Base-by-base conservation (phyloP, 2,888 invertebrate species). In the Byasa hedistus region DNA sequence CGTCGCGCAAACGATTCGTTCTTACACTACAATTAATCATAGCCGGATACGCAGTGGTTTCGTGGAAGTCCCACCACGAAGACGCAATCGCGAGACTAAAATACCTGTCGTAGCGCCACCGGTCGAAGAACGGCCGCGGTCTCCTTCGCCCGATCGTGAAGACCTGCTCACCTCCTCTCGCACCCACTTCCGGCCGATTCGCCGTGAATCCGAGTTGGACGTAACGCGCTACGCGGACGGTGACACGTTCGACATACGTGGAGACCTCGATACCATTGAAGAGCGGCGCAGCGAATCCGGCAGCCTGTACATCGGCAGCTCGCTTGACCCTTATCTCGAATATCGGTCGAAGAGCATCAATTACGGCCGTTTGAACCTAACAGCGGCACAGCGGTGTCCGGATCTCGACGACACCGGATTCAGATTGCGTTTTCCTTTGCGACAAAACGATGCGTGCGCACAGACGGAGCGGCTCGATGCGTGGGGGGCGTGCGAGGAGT, bases 141-240 rank as follows among this genome's bases (percentile, higher is more conserved):
- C 60, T 21, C 75, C 73, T 71, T 92, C 59, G 22, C 74, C 71
- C 72, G 86, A 84, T n/a, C 92, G 93, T 73, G 96, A 96, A 79
- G 96, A 96, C 84, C 86, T 96, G 73, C 91, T 96, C 69, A 95
- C 95, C 22, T 95, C 97, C 10, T 93, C 94, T 71, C 94, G 94
- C 71, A 97, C 96, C 68, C 97, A 97, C 87, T 97, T 97, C 89
- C 94, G 95, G 72, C 97, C 97, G 21, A 97, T 97, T 74, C 93
- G 94, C 75, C 93, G 93, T 75, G 92, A 93, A 71, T 73, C 80
- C 59, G 84, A 83, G 54, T 82, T 84, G 61, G 84, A 82, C 69
- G 74, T 73, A 59, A 69, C 82, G 79, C 84, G 85, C 62, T 93
- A 93, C 82, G 93, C 92, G 39, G 96, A 96, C 84, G 96, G 96